Base-by-base conservation (phyloP, 2,888 invertebrate genomes). In the Caenorhabditis sp. region DNA sequence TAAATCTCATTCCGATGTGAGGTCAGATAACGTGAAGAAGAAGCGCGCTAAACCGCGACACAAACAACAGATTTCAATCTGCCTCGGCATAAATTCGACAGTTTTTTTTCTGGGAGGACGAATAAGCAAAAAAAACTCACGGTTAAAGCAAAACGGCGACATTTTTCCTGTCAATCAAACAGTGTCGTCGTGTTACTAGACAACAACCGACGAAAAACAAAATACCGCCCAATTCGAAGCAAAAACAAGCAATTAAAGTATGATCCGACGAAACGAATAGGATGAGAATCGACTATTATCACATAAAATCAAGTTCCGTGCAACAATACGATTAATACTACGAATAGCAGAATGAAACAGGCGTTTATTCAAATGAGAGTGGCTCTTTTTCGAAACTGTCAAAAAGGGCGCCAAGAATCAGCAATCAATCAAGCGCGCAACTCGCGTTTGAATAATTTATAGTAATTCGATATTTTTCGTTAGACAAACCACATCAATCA, bases 21-120 rank as follows among this genome's bases (percentile, higher is more conserved):
- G 66, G 71, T 64, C 71, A 71, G 71, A 71, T 71, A 71, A 71
- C 31, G 10, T 31, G 31, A 6, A 31, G 31, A 31, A 31, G 61
- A 64, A 37, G 65, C 55, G 65, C 55, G 54, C 57, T 43, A 43
- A 26, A 57, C 24, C 57, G 66, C 65, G 65, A 58, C 58, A 62
- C 58, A 61, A 60, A 43, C 6, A 5, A 14, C 6, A 43, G 43
- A 43, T 43, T 10, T 17, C 14, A 43, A 43, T 43, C 43, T 43
- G 12, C 43, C 14, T 43, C 17, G 12, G 14, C 17, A 12, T 36
- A 8, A 36, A 3, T 43, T 43, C 43, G 43, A 43, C 6, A 31
- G 4, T 31, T 6, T 31, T 31, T 31, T 31, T 31, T 31, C 31
- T 31, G 5, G 10, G 10, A 31, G n/a, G 36, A 5, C 36, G 14